Evolutionary conservation across 2,888 invertebrate genomes (phyloP).

Genomic region (Clanis bilineata): DNA sequence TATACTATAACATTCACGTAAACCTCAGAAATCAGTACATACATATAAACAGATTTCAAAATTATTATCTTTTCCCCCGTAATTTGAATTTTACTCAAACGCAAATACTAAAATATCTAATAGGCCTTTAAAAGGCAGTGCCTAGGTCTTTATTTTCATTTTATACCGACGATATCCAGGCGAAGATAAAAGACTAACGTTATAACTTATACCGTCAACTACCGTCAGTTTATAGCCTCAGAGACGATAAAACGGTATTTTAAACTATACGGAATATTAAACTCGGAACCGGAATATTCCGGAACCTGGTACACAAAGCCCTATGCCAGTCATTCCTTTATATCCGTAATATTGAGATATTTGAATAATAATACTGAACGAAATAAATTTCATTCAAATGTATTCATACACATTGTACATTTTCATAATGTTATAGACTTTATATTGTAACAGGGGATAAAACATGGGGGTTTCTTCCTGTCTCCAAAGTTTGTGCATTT

Average conservation of each 20-base stretch:
- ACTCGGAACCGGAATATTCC: not conserved
- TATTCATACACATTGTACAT: constrained; percentile 2
- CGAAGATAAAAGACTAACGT: not conserved
- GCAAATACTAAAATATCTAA: too few relatives aligned
- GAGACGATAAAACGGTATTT: not conserved
- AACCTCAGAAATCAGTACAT: too few relatives aligned
- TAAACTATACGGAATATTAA: not conserved
- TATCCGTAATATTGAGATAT: constrained; percentile 14
- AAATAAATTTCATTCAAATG: constrained; percentile 15
- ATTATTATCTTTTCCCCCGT: too few relatives aligned
- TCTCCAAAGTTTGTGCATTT: too few relatives aligned
- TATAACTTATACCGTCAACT: not conserved
- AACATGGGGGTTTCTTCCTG: too few relatives aligned
- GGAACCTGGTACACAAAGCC: not conserved
- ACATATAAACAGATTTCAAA: too few relatives aligned
- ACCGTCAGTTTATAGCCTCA: not conserved
- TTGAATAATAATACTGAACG: constrained; percentile 17
- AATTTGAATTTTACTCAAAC: too few relatives aligned
- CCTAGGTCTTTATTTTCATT: not conserved
- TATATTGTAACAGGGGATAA: not conserved
- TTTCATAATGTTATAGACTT: not conserved
- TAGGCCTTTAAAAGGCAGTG: not conserved
- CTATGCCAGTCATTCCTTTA: constrained; percentile 14
- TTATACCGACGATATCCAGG: not conserved
- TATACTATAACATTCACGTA: too few relatives aligned